phyloP scores from a whole-genome alignment of 2,888 invertebrate genomes.

The Anthrax anthrax region DNA sequence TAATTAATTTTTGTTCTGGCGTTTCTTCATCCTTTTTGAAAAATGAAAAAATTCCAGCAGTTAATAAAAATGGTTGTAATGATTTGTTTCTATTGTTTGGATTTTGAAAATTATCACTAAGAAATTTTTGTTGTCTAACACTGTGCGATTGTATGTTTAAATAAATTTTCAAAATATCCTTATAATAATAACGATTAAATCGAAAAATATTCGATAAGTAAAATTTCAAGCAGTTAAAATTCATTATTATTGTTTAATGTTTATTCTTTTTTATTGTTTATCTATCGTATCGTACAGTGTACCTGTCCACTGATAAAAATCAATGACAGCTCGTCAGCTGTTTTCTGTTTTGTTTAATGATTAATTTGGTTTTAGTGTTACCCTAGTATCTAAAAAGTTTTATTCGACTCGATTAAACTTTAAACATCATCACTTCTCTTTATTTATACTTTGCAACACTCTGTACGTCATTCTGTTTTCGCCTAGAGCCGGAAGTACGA shows the following conservation, averaged over 20 bases:
- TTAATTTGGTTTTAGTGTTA: no score
- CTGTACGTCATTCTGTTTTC: no score
- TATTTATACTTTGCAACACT: no score
- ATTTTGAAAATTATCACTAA: neutral
- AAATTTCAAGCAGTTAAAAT: neutral
- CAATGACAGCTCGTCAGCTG: no score
- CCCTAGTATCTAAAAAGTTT: no score
- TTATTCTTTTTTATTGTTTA: neutral
- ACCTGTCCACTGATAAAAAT: no score
- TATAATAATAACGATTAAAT: neutral
- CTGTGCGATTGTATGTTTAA: neutral
- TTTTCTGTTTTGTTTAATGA: no score
- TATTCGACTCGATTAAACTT: no score
- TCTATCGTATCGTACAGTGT: no score
- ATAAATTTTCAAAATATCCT: neutral
- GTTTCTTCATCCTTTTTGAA: constrained; percentile 37
- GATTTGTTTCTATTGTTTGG: neutral
- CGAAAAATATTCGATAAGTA: neutral
- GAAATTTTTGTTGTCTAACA: neutral
- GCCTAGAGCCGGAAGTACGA: no score
- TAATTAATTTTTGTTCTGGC: constrained; percentile 56
- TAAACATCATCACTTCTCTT: no score
- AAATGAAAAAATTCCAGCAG: constrained; percentile 8
- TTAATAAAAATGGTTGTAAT: neutral
- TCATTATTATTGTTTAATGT: neutral